Conservation (phyloP, 1,140 invertebrate genomes). For the Idris sp. region DNA sequence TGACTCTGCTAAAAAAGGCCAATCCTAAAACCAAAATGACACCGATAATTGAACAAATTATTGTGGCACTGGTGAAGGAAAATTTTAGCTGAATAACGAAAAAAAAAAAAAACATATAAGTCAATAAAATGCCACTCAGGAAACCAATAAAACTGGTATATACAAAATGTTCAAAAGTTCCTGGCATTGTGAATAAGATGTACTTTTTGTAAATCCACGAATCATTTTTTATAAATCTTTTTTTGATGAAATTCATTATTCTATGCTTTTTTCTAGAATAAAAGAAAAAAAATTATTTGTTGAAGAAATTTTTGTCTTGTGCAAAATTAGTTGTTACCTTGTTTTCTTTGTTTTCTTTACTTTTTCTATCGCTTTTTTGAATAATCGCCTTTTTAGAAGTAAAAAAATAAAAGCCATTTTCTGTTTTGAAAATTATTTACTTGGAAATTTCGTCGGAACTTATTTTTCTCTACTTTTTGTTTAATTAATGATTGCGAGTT, state of each 20-base stretch:
- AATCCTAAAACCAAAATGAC: constrained; percentile 82
- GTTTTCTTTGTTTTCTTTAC: too few relatives aligned
- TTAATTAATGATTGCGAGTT: too few relatives aligned
- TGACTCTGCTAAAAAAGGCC: constrained; percentile 82
- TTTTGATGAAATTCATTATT: constrained; percentile 70
- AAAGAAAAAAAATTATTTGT: constrained; percentile 2
- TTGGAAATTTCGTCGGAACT: too few relatives aligned
- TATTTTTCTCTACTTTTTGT: too few relatives aligned
- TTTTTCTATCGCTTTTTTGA: too few relatives aligned
- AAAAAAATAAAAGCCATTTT: too few relatives aligned
- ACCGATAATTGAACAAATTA: constrained; percentile 81
- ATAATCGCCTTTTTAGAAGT: too few relatives aligned
- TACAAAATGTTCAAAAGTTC: constrained; percentile 81
- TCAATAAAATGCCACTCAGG: constrained; percentile 80
- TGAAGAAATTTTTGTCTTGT: too few relatives aligned
- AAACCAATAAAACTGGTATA: constrained; percentile 82
- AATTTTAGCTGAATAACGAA: constrained; percentile 83
- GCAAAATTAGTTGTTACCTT: too few relatives aligned
- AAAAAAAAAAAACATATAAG: constrained; percentile 83
- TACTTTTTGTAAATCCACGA: constrained; percentile 74
- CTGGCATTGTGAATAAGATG: constrained; percentile 77
- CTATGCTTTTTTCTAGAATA: constrained; percentile 70
- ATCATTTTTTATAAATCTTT: constrained; percentile 66
- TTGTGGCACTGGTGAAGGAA: constrained; percentile 77
- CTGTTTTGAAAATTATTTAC: too few relatives aligned